These are phyloP conservation scores for Macrobrachium rosenbergii DNA, from an alignment of 1,140 invertebrate genomes.

Conservation along the genomic window DNA sequence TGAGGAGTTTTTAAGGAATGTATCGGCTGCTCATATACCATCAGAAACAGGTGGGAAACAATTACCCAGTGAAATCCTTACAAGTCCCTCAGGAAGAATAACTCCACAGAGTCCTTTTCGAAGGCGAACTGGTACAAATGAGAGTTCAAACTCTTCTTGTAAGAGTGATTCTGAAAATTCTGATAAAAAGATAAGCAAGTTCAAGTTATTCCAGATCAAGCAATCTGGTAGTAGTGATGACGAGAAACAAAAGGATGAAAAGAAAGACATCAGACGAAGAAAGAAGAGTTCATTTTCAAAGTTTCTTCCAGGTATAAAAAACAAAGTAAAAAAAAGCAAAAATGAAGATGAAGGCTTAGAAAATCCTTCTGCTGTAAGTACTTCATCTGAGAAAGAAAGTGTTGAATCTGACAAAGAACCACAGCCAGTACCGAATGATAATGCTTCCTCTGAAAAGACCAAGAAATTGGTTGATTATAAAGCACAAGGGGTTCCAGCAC, in stretches of 20 bases:
- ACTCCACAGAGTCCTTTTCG: not conserved
- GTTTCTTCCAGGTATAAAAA: slow-evolving; percentile 25
- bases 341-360: not conserved
- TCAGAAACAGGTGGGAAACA: too few relatives aligned
- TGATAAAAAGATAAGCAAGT: slow-evolving; percentile 35
- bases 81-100: not conserved
- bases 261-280: slow-evolving; percentile 21
- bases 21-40: too few relatives aligned
- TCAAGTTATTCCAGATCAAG: slow-evolving; percentile 18
- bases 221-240: not conserved
- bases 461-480: too few relatives aligned
- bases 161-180: slow-evolving; percentile 9
- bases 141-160: slow-evolving; percentile 27
- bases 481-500: too few relatives aligned
- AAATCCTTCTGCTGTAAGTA: not conserved
- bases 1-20: too few relatives aligned
- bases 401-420: not conserved
- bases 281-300: slow-evolving; percentile 38
- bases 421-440: not conserved
- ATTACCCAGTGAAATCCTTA: too few relatives aligned
- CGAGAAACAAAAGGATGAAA: slow-evolving; percentile 17
- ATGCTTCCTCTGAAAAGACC: not conserved
- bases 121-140: slow-evolving; percentile 20
- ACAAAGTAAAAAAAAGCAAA: slow-evolving; percentile 21
- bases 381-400: not conserved